phyloP scores from a whole-genome alignment of 1,140 invertebrate genomes.

The Centruroides sculpturatus region DNA sequence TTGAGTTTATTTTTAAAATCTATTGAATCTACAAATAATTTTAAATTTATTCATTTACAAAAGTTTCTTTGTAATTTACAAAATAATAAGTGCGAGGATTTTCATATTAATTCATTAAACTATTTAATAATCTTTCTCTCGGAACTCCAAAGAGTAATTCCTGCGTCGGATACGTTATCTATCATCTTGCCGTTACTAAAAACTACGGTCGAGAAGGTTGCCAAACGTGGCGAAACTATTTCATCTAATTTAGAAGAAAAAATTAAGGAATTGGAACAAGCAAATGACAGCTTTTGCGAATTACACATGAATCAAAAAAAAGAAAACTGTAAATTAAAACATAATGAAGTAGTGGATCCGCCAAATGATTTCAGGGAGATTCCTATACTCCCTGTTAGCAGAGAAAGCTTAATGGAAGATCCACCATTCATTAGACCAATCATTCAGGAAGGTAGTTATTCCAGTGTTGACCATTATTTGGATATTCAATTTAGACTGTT shows the following conservation, averaged over 20 bases:
- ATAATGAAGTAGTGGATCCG: not conserved
- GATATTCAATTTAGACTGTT: constrained; percentile 61
- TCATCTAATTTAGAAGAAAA: not conserved
- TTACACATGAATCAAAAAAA: not conserved
- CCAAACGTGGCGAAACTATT: no score
- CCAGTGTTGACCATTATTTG: constrained; percentile 50
- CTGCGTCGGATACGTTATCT: not conserved
- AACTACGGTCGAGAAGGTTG: not conserved
- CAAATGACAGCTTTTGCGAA: not conserved
- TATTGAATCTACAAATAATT: not conserved
- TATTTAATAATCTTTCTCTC: not conserved
- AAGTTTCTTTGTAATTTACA: not conserved
- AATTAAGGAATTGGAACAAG: not conserved
- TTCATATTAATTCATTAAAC: not conserved
- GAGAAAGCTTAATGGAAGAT: constrained; percentile 3
- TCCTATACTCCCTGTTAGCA: constrained; percentile 8
- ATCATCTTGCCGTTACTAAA: not conserved
- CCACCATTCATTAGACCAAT: constrained; percentile 39
- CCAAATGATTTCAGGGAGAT: constrained; percentile 14
- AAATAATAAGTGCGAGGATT: not conserved
- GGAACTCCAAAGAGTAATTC: not conserved
- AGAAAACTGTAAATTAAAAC: not conserved
- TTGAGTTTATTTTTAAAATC: not conserved
- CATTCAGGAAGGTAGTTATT: constrained; percentile 42
- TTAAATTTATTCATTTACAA: not conserved